A percentile compares a stretch with the other conserved stretches of the same genome.
phyloP scores from a whole-genome alignment of 2,888 invertebrate genomes.

The Cyclophora albipunctata region DNA sequence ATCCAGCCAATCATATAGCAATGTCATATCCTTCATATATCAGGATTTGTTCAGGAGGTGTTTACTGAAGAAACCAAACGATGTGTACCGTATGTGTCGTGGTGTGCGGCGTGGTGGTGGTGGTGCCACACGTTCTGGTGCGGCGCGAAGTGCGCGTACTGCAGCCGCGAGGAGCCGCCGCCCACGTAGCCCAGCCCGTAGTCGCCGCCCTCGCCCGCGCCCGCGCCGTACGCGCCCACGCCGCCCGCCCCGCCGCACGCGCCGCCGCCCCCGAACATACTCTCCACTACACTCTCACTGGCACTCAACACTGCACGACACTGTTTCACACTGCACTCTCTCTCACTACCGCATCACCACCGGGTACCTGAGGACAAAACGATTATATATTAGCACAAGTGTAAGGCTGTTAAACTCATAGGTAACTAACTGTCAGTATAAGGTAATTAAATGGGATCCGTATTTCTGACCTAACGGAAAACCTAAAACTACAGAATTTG shows the following conservation, averaged over 20 bases:
- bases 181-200: slow-evolving; percentile 60
- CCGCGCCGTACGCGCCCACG: slow-evolving; percentile 34
- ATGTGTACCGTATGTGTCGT: slow-evolving; percentile 52
- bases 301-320: slow-evolving; percentile 10
- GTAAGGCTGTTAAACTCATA: not conserved
- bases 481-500: no score
- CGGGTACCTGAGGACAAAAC: not conserved
- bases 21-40: no score
- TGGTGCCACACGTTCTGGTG: slow-evolving; percentile 68
- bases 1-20: no score
- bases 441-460: no score
- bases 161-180: slow-evolving; percentile 54
- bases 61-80: no score
- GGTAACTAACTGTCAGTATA: no score
- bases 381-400: not conserved
- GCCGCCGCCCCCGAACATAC: slow-evolving; percentile 6
- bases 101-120: slow-evolving; percentile 56
- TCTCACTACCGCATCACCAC: not conserved
- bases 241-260: slow-evolving; percentile 25
- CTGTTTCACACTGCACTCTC: slow-evolving; percentile 11
- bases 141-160: slow-evolving; percentile 66
- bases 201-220: slow-evolving; percentile 46
- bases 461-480: no score
- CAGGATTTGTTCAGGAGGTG: no score
- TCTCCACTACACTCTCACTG: slow-evolving; percentile 20